A percentile compares a stretch with the other conserved stretches of the same genome.
These are phyloP conservation scores for Suillia variegata DNA, from an alignment of 2,888 invertebrate genomes.

Conservation along the genomic window DNA sequence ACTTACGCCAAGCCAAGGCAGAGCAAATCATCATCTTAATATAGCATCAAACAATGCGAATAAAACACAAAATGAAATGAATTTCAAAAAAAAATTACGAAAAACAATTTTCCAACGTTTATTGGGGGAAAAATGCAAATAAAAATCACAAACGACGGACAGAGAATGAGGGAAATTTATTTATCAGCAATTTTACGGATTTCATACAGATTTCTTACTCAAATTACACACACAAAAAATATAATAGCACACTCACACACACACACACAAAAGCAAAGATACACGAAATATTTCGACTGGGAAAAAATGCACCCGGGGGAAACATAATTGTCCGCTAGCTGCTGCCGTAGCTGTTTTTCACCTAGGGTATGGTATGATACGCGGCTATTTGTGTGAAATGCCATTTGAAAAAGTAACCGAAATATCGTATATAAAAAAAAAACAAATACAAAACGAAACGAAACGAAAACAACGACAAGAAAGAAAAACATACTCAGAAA, in stretches of 20 bases:
- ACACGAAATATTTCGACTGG: not conserved
- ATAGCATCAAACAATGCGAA: not conserved
- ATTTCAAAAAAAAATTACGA: not conserved
- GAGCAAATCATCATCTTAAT: too few species aligned
- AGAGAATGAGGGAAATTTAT: too few species aligned
- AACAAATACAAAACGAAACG: not conserved
- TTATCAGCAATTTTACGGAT: not conserved
- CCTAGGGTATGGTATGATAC: not conserved
- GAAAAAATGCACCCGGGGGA: slow-evolving; percentile 3
- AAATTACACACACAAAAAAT: not conserved
- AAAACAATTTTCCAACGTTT: not conserved
- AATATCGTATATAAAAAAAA: too few species aligned
- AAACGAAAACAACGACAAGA: too few species aligned
- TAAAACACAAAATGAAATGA: not conserved
- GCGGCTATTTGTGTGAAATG: not conserved
- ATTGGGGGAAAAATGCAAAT: not conserved
- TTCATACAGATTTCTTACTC: not conserved
- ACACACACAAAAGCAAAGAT: not conserved
- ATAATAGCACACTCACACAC: too few species aligned
- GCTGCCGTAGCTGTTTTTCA: not conserved
- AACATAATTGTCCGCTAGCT: not conserved
- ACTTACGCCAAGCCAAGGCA: too few species aligned
- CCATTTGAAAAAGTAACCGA: too few species aligned
- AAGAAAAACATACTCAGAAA: slow-evolving; percentile 25
- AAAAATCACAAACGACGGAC: not conserved